A percentile compares a stretch with the other conserved stretches of the same genome.
phyloP scores from a whole-genome alignment of 2,797 vertebrate species.

The Scolopax rusticola region DNA sequence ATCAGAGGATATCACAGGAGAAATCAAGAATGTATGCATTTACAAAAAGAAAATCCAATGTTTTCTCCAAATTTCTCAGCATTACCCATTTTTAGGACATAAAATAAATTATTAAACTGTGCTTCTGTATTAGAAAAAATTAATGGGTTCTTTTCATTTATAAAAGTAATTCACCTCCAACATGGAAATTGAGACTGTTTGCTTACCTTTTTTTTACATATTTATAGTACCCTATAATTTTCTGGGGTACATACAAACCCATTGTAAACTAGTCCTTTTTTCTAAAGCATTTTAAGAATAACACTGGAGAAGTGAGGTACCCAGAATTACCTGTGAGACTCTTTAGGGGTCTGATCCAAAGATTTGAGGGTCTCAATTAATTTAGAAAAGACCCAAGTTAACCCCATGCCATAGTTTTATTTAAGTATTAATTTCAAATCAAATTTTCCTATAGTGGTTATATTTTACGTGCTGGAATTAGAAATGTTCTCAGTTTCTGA shows the following conservation, averaged over 20 bases:
- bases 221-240: background rate
- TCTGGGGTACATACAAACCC: background rate
- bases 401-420: background rate
- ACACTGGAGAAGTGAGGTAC: background rate
- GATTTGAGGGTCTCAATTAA: background rate
- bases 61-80: background rate
- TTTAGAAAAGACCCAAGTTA: background rate
- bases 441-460: background rate
- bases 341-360: background rate
- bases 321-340: background rate
- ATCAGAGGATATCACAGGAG: background rate
- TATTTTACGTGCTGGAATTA: background rate
- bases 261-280: background rate
- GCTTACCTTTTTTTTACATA: background rate
- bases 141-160: background rate
- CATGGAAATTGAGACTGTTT: background rate
- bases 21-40: rapidly evolving
- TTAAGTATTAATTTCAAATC: background rate
- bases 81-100: background rate
- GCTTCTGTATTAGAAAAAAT: background rate
- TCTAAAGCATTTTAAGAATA: background rate
- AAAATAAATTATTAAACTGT: background rate
- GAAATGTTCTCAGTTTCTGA: background rate
- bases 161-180: background rate
- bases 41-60: background rate